phyloP scores from a whole-genome alignment of 2,113 vertebrate genomes.

The Gobius niger region DNA sequence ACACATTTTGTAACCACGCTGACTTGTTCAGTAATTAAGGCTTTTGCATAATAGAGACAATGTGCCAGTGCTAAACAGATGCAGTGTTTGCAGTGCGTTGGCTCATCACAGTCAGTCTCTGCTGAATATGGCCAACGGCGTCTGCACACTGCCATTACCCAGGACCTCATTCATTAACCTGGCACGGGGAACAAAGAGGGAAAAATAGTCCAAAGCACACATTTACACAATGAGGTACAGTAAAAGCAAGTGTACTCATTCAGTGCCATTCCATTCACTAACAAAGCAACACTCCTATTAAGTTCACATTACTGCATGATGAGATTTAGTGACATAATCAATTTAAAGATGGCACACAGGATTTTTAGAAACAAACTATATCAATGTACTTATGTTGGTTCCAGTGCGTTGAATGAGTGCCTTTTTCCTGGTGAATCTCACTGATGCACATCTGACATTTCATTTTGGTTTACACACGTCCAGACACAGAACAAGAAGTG shows the following conservation, averaged over 20 bases:
- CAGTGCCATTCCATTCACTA: slow-evolving; percentile 18
- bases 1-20: too few species aligned
- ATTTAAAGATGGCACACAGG: too few species aligned
- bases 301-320: too few species aligned
- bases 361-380: too few species aligned
- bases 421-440: too few species aligned
- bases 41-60: neutral
- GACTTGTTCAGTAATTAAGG: neutral
- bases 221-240: neutral
- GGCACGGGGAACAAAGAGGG: slow-evolving; percentile 13
- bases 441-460: too few species aligned
- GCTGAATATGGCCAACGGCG: neutral
- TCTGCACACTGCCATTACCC: slow-evolving; percentile 8
- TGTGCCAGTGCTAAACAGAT: slow-evolving; percentile 6
- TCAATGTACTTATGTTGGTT: too few species aligned
- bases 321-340: too few species aligned
- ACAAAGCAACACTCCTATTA: neutral
- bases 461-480: too few species aligned
- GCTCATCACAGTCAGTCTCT: slow-evolving; percentile 16
- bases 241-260: neutral
- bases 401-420: too few species aligned
- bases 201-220: neutral
- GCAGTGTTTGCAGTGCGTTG: neutral
- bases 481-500: too few species aligned
- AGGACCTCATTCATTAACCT: slow-evolving; percentile 19